Base-by-base conservation (phyloP, 2,797 vertebrate genomes). In the Notolepis coatsorum region DNA sequence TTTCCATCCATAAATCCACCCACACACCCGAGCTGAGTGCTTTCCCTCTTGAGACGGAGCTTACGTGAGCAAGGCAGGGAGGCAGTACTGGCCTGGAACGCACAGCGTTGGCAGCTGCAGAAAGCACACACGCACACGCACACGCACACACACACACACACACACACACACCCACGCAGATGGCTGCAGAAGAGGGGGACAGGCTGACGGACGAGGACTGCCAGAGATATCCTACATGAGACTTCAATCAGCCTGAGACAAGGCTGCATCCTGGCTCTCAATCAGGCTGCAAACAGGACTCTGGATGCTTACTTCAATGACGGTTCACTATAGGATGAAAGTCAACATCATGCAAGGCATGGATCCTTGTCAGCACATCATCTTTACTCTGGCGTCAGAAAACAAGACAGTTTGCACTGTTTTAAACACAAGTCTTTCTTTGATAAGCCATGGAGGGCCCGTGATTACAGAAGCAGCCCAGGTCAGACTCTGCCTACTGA, bases 11-110 rank as follows among this genome's bases (percentile, higher is more conserved):
- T 66, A 77, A 73, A 84, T 84, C 85, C 86, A 86, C 84, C 87
- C 84, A 88, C 24, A 35, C 87, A 80, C 68, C 71, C 57, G 69
- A 75, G 77, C 80, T 72, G 71, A 88, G 73, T 66, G 82, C 76
- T 65, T 78, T 82, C 76, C 83, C 86, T 89, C 88, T 78, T 84
- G 88, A 89, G 86, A 90, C 77, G 7, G 65, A 69, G 84, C 82
- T 88, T 87, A 91, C 57, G 82, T 87, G 84, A 90, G 86, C 77
- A 30, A 72, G 58, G 71, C 49, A 74, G 62, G 76, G 73, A 68
- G 72, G 68, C 82, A 77, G 61, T 48, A 53, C 77, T 87, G 85
- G 80, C 83, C 80, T 80, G 83, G 75, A 86, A 81, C 84, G 75
- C 80, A 68, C 48, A 72, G 74, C 67, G 78, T 80, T 83, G 85